phyloP scores from a whole-genome alignment of 2,113 vertebrate species.

The Sterna hirundo region DNA sequence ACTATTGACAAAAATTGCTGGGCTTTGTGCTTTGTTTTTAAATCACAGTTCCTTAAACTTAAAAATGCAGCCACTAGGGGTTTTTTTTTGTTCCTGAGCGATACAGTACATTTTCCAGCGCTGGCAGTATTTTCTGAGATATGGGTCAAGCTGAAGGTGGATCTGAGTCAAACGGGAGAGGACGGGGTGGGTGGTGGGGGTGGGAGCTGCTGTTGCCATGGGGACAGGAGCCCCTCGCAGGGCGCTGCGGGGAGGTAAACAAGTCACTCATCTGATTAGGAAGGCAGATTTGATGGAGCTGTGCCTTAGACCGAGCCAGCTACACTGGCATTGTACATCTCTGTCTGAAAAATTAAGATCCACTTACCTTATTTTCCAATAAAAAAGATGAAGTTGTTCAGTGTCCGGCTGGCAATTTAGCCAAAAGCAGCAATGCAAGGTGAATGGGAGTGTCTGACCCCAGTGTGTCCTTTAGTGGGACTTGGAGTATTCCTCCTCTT shows the following conservation, averaged over 20 bases:
- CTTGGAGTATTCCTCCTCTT: not conserved
- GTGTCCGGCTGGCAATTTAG: not conserved
- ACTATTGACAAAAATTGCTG: not conserved
- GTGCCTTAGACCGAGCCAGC: not conserved
- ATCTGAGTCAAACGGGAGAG: conserved; percentile 24
- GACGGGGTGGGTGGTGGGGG: not conserved
- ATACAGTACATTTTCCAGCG: not conserved
- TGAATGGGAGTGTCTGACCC: not conserved
- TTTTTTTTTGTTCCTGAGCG: not conserved
- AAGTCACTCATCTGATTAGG: conserved; percentile 43
- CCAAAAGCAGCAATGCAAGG: not conserved
- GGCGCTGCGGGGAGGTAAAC: conserved; percentile 33
- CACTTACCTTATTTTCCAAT: not conserved
- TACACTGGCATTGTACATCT: not conserved
- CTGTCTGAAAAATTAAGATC: not conserved
- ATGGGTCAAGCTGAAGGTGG: not conserved
- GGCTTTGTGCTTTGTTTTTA: not conserved
- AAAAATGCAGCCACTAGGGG: not conserved
- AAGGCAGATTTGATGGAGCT: conserved; percentile 20
- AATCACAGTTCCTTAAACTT: not conserved
- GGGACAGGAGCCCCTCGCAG: conserved; percentile 25
- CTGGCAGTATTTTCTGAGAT: not conserved
- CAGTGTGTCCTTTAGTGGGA: not conserved
- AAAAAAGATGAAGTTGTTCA: not conserved
- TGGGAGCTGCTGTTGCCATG: conserved; percentile 59